Evolutionary conservation across 2,797 vertebrate species (phyloP), one percentile per base, ranked within the genome.

Genomic region (Danio albolineatus): DNA sequence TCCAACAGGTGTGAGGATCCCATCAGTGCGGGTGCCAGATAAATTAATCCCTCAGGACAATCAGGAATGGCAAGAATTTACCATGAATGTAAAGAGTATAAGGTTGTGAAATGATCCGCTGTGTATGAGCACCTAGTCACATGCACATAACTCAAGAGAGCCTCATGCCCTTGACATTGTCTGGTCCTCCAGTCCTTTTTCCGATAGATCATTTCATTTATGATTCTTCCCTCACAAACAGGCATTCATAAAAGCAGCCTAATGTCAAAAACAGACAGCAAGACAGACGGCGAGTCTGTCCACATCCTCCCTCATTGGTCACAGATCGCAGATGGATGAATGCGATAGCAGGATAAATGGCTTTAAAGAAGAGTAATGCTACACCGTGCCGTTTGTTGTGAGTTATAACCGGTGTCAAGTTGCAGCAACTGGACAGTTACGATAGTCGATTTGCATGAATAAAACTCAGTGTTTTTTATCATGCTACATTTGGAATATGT

Each of bases 221-320:
- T 92, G 92, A 92, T 91, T 79, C 79, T 4, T 21, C 90, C 89
- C 80, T 90, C 86, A 92, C 90, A 93, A 90, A 91, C 88, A 84
- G 86, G 83, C 89, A 89, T 91, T 92, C 86, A 91, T 90, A 74
- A 86, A 76, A 80, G 73, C 86, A 86, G 79, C 83, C 84, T 90
- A 90, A 93, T 93, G 90, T 78, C 79, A 82, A 78, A 84, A 81
- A 78, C 70, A 81, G 81, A 83, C 78, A 61, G 65, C 43, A 54
- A 90, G 78, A 77, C 28, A 67, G 78, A 74, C 72, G 39, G 64
- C 9, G 28, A 17, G 41, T 57, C 38, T 76, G 48, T 73, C 85
- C 83, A 88, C 85, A 85, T 85, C 67, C 76, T 51, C 60, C 41
- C 46, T 61, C 39, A 54, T 53, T 74, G 43, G 65, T 56, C 39